phyloP scores from a whole-genome alignment of 35 echinoderm and acorn worm genomes.

The Heliocidaris erythrogramma region DNA sequence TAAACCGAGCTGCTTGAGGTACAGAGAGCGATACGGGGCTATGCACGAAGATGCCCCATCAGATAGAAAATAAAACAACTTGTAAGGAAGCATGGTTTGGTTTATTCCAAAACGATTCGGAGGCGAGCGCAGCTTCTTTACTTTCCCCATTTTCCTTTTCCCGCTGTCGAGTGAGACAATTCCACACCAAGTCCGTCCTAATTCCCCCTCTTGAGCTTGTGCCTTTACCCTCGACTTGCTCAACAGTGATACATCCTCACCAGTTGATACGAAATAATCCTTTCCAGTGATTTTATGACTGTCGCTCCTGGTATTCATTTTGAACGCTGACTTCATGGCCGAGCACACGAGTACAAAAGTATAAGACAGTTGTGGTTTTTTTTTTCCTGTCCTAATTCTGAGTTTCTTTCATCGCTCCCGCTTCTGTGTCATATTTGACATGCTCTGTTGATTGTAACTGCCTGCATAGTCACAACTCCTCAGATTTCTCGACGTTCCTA shows the following conservation, averaged over 20 bases:
- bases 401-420: background rate
- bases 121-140: background rate
- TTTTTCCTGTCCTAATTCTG: background rate
- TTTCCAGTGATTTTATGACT: background rate
- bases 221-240: background rate
- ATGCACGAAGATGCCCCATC: conserved; percentile 67
- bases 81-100: conserved; percentile 63
- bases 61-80: conserved; percentile 74
- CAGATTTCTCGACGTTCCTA: background rate
- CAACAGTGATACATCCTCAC: background rate
- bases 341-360: background rate
- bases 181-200: background rate
- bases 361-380: background rate
- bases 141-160: background rate
- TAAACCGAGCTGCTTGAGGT: conserved; percentile 72
- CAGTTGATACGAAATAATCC: background rate
- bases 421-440: background rate
- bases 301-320: background rate
- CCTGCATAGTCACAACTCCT: too few relatives aligned
- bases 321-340: background rate
- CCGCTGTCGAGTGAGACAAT: background rate
- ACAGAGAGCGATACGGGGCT: conserved; percentile 64
- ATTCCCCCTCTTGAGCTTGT: background rate
- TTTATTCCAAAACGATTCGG: conserved; percentile 43
- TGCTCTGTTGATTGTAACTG: background rate